Percentiles rank a stretch among this genome's conserved stretches.
Conservation (phyloP, 2,113 vertebrate species). For the Hucho hucho region DNA sequence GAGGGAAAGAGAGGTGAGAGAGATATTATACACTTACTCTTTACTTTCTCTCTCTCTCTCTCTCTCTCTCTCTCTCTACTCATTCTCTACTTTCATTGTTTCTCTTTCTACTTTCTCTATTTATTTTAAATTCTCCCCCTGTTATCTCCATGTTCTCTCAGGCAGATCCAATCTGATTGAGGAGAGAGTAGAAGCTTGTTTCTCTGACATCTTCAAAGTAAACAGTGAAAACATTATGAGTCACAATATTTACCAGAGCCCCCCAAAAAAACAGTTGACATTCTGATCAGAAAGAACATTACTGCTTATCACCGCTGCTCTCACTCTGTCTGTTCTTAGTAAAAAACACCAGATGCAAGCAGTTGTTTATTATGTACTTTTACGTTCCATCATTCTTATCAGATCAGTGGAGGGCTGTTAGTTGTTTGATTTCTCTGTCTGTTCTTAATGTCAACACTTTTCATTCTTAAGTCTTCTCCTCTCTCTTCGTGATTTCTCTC, state of each 20-base stretch:
- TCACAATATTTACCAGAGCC: no score
- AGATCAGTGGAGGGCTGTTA: neutral
- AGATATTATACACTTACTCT: neutral
- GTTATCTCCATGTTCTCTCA: no score
- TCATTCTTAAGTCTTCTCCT: neutral
- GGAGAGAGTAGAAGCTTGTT: no score
- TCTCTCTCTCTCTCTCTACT: neutral
- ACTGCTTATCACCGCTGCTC: neutral
- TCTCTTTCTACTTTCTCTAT: slow-evolving; percentile 4
- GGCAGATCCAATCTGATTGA: no score
- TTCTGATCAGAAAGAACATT: neutral
- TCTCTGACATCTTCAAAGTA: no score
- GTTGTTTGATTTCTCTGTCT: neutral
- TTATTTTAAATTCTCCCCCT: neutral
- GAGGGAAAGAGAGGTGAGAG: neutral
- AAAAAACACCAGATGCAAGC: neutral
- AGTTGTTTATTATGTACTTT: slow-evolving; percentile 1
- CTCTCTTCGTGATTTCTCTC: neutral
- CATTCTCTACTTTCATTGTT: neutral
- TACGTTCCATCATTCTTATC: neutral
- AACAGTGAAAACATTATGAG: no score
- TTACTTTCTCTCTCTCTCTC: neutral
- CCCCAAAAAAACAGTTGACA: no score
- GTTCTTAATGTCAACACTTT: neutral
- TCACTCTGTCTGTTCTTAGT: no score